Conservation (phyloP, 2,888 invertebrate genomes). For the Leptura quadrifasciata region DNA sequence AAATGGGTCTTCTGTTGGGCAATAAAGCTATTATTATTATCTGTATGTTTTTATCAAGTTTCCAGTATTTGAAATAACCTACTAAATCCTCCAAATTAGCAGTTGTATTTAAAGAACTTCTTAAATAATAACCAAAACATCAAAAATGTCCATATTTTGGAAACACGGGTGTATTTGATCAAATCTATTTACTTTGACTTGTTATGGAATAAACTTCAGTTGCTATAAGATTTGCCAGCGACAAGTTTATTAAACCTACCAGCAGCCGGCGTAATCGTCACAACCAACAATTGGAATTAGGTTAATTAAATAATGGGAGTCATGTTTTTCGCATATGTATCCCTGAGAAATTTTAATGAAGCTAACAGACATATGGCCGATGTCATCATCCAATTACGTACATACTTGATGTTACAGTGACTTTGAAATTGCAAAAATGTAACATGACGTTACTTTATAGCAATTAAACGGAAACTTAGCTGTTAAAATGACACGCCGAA, state of each 20-base stretch:
- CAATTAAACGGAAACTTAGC: neutral
- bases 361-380: slow-evolving; percentile 44
- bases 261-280: slow-evolving; percentile 23
- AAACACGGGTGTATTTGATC: too few species aligned
- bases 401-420: slow-evolving; percentile 14
- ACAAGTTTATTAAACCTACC: neutral
- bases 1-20: too few species aligned
- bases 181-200: too few species aligned
- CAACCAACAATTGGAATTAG: slow-evolving; percentile 50
- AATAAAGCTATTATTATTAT: too few species aligned
- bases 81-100: too few species aligned
- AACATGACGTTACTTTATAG: slow-evolving; percentile 1
- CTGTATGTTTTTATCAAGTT: too few species aligned
- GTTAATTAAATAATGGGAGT: slow-evolving; percentile 52
- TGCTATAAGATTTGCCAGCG: too few species aligned
- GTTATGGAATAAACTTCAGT: too few species aligned
- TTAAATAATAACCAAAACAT: too few species aligned
- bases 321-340: slow-evolving; percentile 58
- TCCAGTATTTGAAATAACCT: too few species aligned
- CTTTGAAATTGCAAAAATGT: slow-evolving; percentile 24
- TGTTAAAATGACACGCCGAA: neutral
- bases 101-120: too few species aligned
- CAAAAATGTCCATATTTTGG: too few species aligned
- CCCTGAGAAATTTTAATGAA: slow-evolving; percentile 54
- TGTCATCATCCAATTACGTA: slow-evolving; percentile 42